Evolutionary conservation across 23 tunicate species (phyloP).

Genomic region (Ciona savignyi): DNA sequence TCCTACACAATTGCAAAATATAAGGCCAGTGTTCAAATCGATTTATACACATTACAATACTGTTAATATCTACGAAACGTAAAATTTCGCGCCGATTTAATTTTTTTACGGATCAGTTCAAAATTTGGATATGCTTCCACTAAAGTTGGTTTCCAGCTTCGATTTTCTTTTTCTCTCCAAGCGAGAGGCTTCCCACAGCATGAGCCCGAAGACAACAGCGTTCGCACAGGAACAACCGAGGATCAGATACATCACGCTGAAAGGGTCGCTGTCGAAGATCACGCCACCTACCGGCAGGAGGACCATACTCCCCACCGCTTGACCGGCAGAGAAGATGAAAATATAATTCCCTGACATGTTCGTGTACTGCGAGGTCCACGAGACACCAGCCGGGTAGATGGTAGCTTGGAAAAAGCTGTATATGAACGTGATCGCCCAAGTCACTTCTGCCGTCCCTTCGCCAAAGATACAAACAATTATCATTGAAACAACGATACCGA

Average conservation of each 20-base stretch:
- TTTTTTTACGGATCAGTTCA: too few species aligned
- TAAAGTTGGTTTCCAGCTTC: too few species aligned
- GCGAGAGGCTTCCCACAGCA: constrained; percentile 50
- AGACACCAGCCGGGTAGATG: constrained; percentile 82
- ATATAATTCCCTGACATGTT: constrained; percentile 97
- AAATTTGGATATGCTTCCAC: too few species aligned
- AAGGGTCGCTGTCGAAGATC: constrained; percentile 72
- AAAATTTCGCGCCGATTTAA: too few species aligned
- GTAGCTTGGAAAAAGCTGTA: constrained; percentile 88
- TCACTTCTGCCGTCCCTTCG: constrained; percentile 37
- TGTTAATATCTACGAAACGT: too few species aligned
- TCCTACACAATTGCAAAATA: too few species aligned
- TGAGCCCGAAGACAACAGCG: constrained; percentile 44
- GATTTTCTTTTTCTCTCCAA: constrained; percentile 15
- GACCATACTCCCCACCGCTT: constrained; percentile 91
- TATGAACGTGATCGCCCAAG: constrained; percentile 87
- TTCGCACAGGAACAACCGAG: constrained; percentile 65
- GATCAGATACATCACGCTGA: constrained; percentile 83
- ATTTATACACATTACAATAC: too few species aligned
- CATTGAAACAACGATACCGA: constrained; percentile 71
- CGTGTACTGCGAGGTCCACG: constrained; percentile 87
- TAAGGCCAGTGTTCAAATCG: too few species aligned
- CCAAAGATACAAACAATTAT: constrained; percentile 59
- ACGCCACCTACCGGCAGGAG: constrained; percentile 74
- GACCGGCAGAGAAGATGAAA: constrained; percentile 86